Evolutionary conservation across 2,888 invertebrate species (phyloP).

Genomic region (Tridacna crocea): DNA sequence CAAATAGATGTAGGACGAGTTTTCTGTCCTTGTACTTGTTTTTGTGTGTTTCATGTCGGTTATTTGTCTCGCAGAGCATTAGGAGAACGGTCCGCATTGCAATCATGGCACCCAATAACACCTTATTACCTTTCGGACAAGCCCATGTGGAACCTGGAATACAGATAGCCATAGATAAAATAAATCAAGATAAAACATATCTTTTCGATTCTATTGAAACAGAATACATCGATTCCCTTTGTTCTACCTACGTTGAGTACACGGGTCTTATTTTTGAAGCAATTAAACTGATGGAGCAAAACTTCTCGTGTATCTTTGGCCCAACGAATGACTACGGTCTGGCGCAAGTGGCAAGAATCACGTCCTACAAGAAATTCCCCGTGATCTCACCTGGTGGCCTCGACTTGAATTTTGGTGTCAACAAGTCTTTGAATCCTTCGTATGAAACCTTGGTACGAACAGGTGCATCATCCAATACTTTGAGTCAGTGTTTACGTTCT

Average conservation of each 20-base stretch:
- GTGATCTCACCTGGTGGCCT: conserved; percentile 56
- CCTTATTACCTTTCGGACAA: conserved; percentile 23
- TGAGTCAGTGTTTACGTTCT: background rate
- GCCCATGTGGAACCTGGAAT: conserved; percentile 36
- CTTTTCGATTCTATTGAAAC: conserved; percentile 29
- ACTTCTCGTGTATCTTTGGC: conserved; percentile 37
- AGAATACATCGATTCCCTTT: conserved; percentile 33
- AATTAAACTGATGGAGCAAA: conserved; percentile 25
- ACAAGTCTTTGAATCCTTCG: conserved; percentile 27
- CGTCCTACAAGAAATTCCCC: conserved; percentile 35
- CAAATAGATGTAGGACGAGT: too few species aligned
- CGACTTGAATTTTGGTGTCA: conserved; percentile 41
- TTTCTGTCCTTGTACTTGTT: too few species aligned
- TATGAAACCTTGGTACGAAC: conserved; percentile 49
- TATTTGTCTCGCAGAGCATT: too few species aligned
- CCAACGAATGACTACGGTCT: conserved; percentile 42
- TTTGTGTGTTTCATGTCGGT: too few species aligned
- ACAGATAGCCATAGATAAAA: conserved; percentile 24
- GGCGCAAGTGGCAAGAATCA: conserved; percentile 42
- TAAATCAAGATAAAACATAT: background rate
- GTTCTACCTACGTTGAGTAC: conserved; percentile 30
- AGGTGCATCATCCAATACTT: conserved; percentile 30
- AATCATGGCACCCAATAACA: conserved; percentile 40
- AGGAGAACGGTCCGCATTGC: conserved; percentile 13
- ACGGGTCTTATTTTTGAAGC: conserved; percentile 34